Percentiles rank a stretch among this genome's conserved stretches.
Evolutionary conservation across 2,113 vertebrate genomes (phyloP).

Genomic region (Butorides virescens): DNA sequence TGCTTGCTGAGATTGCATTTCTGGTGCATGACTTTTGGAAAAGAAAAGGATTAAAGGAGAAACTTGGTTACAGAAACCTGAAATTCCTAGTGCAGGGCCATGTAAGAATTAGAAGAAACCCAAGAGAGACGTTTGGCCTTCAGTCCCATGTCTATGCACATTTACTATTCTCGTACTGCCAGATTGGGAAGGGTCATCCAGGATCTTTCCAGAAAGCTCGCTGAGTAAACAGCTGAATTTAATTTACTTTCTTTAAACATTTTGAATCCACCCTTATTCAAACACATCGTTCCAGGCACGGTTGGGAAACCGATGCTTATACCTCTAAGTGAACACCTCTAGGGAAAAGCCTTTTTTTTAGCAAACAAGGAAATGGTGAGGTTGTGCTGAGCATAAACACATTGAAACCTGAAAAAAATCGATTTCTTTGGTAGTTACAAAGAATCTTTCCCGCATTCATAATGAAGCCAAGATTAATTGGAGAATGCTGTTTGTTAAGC

Average conservation of each 20-base stretch:
- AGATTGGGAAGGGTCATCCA: neutral
- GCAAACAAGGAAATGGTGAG: neutral
- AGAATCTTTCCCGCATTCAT: neutral
- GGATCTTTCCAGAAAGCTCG: neutral
- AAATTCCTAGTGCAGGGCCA: neutral
- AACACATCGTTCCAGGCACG: neutral
- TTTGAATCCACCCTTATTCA: neutral
- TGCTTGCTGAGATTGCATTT: neutral
- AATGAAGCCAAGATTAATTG: constrained; percentile 42
- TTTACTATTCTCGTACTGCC: neutral
- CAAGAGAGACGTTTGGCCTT: neutral
- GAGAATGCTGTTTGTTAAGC: neutral
- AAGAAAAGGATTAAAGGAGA: neutral
- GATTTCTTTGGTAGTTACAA: neutral
- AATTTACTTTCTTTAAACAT: neutral
- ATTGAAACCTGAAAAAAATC: neutral
- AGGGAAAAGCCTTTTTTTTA: neutral
- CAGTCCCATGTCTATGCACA: neutral
- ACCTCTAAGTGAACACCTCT: neutral
- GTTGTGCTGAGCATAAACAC: neutral
- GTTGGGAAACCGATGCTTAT: neutral
- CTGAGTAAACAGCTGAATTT: neutral
- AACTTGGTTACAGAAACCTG: neutral
- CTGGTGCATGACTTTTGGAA: neutral
- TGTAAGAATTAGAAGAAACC: neutral